Evolutionary conservation across 2,888 invertebrate species (phyloP).

Genomic region (Rosalia funebris): DNA sequence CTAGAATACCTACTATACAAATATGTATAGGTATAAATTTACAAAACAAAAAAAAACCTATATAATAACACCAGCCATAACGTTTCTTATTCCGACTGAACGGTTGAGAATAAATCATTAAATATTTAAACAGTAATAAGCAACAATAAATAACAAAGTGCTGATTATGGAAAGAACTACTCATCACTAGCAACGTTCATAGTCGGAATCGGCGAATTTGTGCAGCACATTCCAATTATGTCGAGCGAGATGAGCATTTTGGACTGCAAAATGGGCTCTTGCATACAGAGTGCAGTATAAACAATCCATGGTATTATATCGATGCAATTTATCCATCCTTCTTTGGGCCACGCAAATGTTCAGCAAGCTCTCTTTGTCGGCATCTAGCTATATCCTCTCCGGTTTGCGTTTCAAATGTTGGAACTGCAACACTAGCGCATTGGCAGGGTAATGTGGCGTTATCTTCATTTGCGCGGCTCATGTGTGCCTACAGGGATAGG

Average conservation of each 20-base stretch:
- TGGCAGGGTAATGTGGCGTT: conserved; percentile 57
- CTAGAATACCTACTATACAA: no score
- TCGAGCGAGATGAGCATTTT: conserved; percentile 55
- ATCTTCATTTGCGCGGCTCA: conserved; percentile 61
- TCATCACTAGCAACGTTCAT: conserved; percentile 52
- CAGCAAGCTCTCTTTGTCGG: conserved; percentile 10
- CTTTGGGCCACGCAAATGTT: conserved; percentile 3
- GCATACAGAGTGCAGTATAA: conserved; percentile 56
- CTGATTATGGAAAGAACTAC: conserved; percentile 54
- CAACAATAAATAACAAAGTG: conserved; percentile 48
- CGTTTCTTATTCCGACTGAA: no score
- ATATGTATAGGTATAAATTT: no score
- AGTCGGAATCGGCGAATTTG: conserved; percentile 51
- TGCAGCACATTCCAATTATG: conserved; percentile 59
- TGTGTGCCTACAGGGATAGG: conserved; percentile 53
- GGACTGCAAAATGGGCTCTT: conserved; percentile 55
- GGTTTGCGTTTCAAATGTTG: conserved; percentile 31
- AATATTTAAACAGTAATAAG: conserved; percentile 36
- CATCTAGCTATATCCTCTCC: conserved; percentile 23
- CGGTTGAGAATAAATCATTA: no score
- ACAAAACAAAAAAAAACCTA: no score
- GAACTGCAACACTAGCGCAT: conserved; percentile 53
- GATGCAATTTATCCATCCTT: conserved; percentile 12
- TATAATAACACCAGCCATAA: no score
- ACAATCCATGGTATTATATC: conserved; percentile 43